Base-by-base conservation (phyloP, 2,888 invertebrate species). In the Caprella mutica region DNA sequence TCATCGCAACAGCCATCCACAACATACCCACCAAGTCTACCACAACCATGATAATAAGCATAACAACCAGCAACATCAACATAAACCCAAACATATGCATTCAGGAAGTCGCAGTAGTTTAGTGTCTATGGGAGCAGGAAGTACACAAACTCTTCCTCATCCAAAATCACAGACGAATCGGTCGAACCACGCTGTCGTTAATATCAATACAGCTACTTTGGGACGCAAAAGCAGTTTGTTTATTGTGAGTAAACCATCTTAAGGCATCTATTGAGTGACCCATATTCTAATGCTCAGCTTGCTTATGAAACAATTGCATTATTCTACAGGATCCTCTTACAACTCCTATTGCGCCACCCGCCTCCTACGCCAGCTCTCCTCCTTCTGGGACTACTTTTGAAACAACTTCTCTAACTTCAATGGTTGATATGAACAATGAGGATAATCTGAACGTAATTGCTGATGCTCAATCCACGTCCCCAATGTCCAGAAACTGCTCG, bases 141-240 rank as follows among this genome's bases (percentile, higher is more conserved):
- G 59, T 44, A 63, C 63, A 24, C 57, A 57, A 40, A 63, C 63
- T 30, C 46, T 63, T 38, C 63, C 63, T 14, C 63, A 64, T 39
- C 63, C 63, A 19, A 57, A 59, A 30, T 57, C 63, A 26, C 51
- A 51, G 42, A 59, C n/a, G n/a, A n/a, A 60, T 43, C 30, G 40
- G 35, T 17, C 55, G 40, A 42, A 26, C n/a, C 55, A 48, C 42
- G 27, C 51, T 8, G 8, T 24, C 33, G 14, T 29, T 17, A 39
- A 39, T 42, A 52, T 51, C 48, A 56, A 63, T 44, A 42, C 62
- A 6, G 57, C 58, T n/a, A 64, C 64, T 5, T 58, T 64, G 9
- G 56, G 57, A 23, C 35, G 64, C 38, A 46, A 60, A 33, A 55
- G 58, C 30, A 64, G 64, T 21, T 56, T 60, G n/a, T 64, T 52